Percentiles rank a stretch among this genome's conserved stretches.
Conservation (phyloP, 2,113 vertebrate genomes). For the Mustelus asterias region DNA sequence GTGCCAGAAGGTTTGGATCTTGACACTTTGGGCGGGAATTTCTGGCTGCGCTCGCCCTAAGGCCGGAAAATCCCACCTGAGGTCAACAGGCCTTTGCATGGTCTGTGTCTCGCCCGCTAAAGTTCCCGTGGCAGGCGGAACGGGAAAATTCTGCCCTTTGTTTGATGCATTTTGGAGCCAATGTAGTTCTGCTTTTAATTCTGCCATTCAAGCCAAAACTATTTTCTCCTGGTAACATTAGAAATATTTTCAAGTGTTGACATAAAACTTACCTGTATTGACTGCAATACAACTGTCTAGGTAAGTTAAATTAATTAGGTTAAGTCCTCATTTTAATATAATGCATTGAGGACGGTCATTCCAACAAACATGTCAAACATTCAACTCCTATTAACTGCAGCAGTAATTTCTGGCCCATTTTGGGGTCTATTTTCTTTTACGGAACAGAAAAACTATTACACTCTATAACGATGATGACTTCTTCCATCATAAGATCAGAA, state of each 20-base stretch:
- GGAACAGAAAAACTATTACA: not conserved
- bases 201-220: not conserved
- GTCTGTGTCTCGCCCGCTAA: too few relatives aligned
- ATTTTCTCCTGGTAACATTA: not conserved
- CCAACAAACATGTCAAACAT: not conserved
- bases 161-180: not conserved
- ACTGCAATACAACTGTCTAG: not conserved
- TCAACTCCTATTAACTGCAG: not conserved
- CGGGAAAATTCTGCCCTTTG: too few relatives aligned
- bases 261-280: not conserved
- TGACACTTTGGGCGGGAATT: not conserved
- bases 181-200: not conserved
- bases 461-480: too few relatives aligned
- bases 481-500: too few relatives aligned
- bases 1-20: not conserved
- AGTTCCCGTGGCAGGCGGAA: too few relatives aligned
- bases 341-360: not conserved
- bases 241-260: constrained; percentile 5
- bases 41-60: too few relatives aligned
- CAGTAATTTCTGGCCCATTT: not conserved
- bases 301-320: constrained; percentile 1
- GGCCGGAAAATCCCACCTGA: too few relatives aligned
- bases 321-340: not conserved
- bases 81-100: too few relatives aligned
- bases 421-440: not conserved